Conservation (phyloP, 2,888 invertebrate genomes). For the Melikaiella ostensackeni region DNA sequence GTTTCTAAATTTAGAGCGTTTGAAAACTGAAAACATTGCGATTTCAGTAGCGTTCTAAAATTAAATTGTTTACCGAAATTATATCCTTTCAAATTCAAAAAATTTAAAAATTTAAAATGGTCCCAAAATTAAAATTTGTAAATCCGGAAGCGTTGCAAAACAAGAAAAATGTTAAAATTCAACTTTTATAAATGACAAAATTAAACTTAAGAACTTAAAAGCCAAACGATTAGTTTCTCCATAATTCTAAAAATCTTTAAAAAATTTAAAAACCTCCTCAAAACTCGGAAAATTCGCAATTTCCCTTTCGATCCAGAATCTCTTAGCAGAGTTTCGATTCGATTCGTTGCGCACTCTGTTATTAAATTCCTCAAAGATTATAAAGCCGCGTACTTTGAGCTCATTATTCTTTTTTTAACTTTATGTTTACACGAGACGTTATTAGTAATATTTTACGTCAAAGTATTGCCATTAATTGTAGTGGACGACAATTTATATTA, state of each 20-base stretch:
- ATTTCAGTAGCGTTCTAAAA: neutral
- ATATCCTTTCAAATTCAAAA: neutral
- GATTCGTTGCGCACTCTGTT: constrained; percentile 3
- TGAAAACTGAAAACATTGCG: neutral
- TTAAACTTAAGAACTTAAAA: too few species aligned
- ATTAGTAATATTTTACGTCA: constrained; percentile 24
- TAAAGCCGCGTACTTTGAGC: constrained; percentile 24
- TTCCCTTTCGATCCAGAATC: neutral
- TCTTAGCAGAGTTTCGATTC: neutral
- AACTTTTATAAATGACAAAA: too few species aligned
- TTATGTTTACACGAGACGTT: constrained; percentile 18
- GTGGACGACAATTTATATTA: constrained; percentile 73
- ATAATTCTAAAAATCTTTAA: too few species aligned
- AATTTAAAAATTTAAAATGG: neutral
- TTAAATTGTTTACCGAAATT: neutral
- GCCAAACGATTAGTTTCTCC: too few species aligned
- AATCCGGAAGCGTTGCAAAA: too few species aligned
- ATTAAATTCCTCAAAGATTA: neutral
- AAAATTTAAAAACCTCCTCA: neutral
- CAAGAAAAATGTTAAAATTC: too few species aligned
- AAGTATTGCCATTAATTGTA: constrained; percentile 72
- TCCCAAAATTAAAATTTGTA: too few species aligned
- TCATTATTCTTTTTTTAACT: neutral
- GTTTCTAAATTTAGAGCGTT: neutral
- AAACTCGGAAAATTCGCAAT: constrained; percentile 25